phyloP scores from a whole-genome alignment of 2,888 invertebrate species.

The Ormyrus thymus region DNA sequence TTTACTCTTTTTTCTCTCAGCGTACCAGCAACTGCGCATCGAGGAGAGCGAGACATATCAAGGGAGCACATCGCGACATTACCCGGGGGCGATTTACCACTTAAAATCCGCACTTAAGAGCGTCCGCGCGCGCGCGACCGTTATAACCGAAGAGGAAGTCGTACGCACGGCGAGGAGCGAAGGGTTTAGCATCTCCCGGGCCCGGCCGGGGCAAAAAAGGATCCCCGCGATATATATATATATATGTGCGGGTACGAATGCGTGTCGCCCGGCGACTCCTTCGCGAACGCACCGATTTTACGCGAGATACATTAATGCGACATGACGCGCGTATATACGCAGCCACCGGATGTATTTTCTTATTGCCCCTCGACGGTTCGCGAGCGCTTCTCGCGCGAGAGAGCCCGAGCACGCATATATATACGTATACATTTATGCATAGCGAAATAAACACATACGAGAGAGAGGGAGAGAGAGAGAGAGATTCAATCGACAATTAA shows the following conservation, averaged over 20 bases:
- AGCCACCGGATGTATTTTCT: slow-evolving; percentile 57
- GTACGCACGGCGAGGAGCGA: slow-evolving; percentile 28
- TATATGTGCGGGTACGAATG: slow-evolving; percentile 59
- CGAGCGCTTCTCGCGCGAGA: not conserved
- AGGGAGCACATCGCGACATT: slow-evolving; percentile 31
- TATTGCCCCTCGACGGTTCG: slow-evolving; percentile 27
- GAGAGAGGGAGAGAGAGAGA: not conserved
- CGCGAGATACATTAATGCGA: slow-evolving; percentile 71
- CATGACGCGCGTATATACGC: slow-evolving; percentile 58
- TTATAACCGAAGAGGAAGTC: slow-evolving; percentile 51
- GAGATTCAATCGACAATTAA: slow-evolving; percentile 53
- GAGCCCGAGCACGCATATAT: not conserved
- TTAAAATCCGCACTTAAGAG: slow-evolving; percentile 30
- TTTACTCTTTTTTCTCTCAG: no score
- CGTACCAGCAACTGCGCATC: no score
- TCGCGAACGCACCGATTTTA: slow-evolving; percentile 69
- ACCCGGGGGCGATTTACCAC: slow-evolving; percentile 24
- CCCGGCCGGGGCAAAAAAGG: slow-evolving; percentile 1
- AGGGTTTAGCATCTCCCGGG: slow-evolving; percentile 32
- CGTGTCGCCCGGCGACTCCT: slow-evolving; percentile 65
- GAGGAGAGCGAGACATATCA: slow-evolving; percentile 4
- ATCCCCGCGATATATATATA: slow-evolving; percentile 32
- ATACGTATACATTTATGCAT: slow-evolving; percentile 1
- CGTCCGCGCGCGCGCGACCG: slow-evolving; percentile 18
- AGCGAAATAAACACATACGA: slow-evolving; percentile 4